phyloP scores from a whole-genome alignment of 1,140 invertebrate genomes.

The Cotesia typhae region DNA sequence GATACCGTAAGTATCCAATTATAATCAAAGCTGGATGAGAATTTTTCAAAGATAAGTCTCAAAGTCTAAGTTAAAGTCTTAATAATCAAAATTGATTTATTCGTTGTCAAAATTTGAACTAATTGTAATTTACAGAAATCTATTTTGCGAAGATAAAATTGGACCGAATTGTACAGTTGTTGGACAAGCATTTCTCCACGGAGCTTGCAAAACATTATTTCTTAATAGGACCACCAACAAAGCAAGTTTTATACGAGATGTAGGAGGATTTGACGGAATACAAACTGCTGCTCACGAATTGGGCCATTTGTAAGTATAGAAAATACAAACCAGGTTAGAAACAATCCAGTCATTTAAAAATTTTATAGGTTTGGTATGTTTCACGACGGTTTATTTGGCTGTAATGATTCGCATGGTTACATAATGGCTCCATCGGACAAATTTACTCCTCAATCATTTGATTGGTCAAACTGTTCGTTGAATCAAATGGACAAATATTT shows the following conservation, averaged over 20 bases:
- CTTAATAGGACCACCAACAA: neutral
- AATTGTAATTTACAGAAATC: no score
- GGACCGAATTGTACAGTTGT: neutral
- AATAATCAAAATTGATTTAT: no score
- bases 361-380: no score
- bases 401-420: neutral
- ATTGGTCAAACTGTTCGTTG: neutral
- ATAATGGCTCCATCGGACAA: neutral
- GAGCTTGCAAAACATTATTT: no score
- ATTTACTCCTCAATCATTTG: neutral
- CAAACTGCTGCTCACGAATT: constrained; percentile 4
- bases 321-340: no score
- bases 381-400: neutral
- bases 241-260: neutral
- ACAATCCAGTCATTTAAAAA: no score
- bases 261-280: neutral
- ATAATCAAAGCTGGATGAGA: neutral
- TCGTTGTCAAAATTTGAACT: no score
- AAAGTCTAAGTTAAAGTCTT: neutral
- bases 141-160: no score
- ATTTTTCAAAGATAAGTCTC: neutral
- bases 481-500: constrained; percentile 2
- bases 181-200: no score
- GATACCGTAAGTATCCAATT: neutral
- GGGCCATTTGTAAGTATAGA: constrained; percentile 7